Percentiles rank a stretch among this genome's conserved stretches.
phyloP scores from a whole-genome alignment of 1,140 invertebrate genomes.

The Lycorma delicatula region DNA sequence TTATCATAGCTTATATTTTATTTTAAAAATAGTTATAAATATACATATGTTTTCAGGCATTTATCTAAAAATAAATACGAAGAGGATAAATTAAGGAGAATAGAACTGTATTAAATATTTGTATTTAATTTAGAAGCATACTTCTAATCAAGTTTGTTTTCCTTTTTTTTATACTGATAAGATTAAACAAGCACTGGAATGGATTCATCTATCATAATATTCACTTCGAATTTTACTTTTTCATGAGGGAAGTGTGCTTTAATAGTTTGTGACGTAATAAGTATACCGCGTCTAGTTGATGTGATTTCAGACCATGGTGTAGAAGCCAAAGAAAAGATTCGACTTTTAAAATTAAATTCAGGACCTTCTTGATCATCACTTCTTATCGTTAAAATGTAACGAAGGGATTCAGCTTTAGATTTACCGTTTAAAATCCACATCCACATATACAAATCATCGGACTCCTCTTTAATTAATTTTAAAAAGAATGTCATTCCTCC shows the following conservation, averaged over 20 bases:
- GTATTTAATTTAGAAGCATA: too few species aligned
- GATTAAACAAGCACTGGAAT: slow-evolving; percentile 1
- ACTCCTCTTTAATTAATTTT: slow-evolving; percentile 7
- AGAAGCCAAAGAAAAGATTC: slow-evolving; percentile 4
- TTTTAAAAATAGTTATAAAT: too few species aligned
- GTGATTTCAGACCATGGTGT: slow-evolving; percentile 5
- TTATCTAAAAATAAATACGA: too few species aligned
- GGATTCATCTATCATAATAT: neutral
- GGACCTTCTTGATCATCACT: slow-evolving; percentile 5
- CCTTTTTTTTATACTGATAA: too few species aligned
- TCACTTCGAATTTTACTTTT: slow-evolving; percentile 5
- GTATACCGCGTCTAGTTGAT: neutral
- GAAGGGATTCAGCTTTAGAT: slow-evolving; percentile 5
- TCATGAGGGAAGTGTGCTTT: neutral
- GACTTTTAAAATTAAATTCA: slow-evolving; percentile 10
- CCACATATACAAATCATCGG: slow-evolving; percentile 4
- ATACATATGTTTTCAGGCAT: too few species aligned
- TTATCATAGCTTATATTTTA: too few species aligned
- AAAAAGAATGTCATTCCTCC: slow-evolving; percentile 10
- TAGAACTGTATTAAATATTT: too few species aligned
- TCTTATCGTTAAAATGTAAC: slow-evolving; percentile 8
- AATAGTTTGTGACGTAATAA: slow-evolving; percentile 1
- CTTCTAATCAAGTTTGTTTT: too few species aligned
- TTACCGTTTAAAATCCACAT: slow-evolving; percentile 12
- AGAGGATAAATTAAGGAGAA: too few species aligned